Evolutionary conservation across 2,888 invertebrate species (phyloP).

Genomic region (Cheilosia vulpina): DNA sequence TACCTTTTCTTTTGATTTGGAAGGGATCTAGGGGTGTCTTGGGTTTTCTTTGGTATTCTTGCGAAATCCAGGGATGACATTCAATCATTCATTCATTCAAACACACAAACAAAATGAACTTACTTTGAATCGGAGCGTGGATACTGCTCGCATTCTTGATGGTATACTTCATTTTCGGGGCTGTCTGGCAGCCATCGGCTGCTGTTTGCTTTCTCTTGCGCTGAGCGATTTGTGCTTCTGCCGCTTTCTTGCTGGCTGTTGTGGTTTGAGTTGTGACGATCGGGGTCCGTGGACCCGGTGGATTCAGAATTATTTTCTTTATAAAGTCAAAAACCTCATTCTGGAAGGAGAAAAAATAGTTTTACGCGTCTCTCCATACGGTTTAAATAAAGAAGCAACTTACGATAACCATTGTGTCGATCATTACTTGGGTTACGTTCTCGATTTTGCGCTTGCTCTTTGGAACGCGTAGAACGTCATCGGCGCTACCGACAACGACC

Average conservation of each 20-base stretch:
- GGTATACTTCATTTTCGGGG: slow-evolving; percentile 78
- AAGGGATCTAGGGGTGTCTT: slow-evolving; percentile 81
- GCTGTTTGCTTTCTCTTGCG: slow-evolving; percentile 84
- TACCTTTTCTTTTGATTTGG: slow-evolving; percentile 83
- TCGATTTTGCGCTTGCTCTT: slow-evolving; percentile 89
- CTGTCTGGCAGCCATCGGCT: slow-evolving; percentile 83
- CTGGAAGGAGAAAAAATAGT: slow-evolving; percentile 78
- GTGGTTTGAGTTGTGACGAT: slow-evolving; percentile 75
- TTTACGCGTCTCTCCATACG: not conserved
- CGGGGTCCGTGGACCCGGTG: slow-evolving; percentile 84
- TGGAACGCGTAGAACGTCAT: slow-evolving; percentile 89
- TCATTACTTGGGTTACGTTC: slow-evolving; percentile 91
- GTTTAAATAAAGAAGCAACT: slow-evolving; percentile 37
- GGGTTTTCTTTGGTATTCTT: slow-evolving; percentile 76
- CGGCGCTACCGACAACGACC: slow-evolving; percentile 91
- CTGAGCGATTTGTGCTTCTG: slow-evolving; percentile 77
- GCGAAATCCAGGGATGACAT: slow-evolving; percentile 29
- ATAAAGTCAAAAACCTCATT: slow-evolving; percentile 88
- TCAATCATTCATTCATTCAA: slow-evolving; percentile 25
- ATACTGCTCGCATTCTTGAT: slow-evolving; percentile 23
- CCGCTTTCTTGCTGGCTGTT: slow-evolving; percentile 77
- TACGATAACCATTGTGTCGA: slow-evolving; percentile 90
- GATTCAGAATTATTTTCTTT: slow-evolving; percentile 86
- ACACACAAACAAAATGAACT: slow-evolving; percentile 23
- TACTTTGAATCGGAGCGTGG: slow-evolving; percentile 30